Base-by-base conservation (phyloP, 37 sponge, comb jelly and placozoan genomes). In the Cliona cf. orientalis region DNA sequence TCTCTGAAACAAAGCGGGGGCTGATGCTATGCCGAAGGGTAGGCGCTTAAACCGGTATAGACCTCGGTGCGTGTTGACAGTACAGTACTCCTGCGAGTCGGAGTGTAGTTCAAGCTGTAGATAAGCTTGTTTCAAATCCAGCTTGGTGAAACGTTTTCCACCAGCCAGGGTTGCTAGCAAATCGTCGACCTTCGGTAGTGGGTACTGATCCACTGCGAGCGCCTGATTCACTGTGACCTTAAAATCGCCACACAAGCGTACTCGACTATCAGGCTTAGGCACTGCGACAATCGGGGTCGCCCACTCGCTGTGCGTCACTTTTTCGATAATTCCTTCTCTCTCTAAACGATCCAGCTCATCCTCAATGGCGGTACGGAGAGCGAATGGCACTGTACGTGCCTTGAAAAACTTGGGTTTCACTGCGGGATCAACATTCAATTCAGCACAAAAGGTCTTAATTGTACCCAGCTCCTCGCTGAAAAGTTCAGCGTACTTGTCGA, bases 211-310 rank as follows among this genome's bases (percentile, higher is more conserved):
- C n/a, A n/a, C n/a, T n/a, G n/a, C n/a, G n/a, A n/a, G n/a, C n/a
- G n/a, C n/a, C n/a, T n/a, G n/a, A n/a, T n/a, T n/a, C n/a, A n/a
- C n/a, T n/a, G n/a, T n/a, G n/a, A n/a, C n/a, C n/a, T n/a, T 57
- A 11, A 6, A 42, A 34, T 19, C 59, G 14, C 61, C 29, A 60
- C 78, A 32, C 43, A 60, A 11, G 35, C 83, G 46, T 0, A 76
- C 40, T 22, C 39, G 36, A 14, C 78, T 72, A 66, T 88, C 78
- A 17, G 44, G 63, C 53, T 88, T 88, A 14, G 71, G 60, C 22
- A 82, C 89, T 7, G 78, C 58, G 4, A 88, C 82, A 69, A 88
- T 58, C 3, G 89, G 83, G 22, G 89, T 60, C 29, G 82, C 83
- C 89, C 83, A 88, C 65, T 88, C 83, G 31, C 75, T 72, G 66